Evolutionary conservation across 2,797 vertebrate species (phyloP).

Genomic region (Psittacula derbiana): DNA sequence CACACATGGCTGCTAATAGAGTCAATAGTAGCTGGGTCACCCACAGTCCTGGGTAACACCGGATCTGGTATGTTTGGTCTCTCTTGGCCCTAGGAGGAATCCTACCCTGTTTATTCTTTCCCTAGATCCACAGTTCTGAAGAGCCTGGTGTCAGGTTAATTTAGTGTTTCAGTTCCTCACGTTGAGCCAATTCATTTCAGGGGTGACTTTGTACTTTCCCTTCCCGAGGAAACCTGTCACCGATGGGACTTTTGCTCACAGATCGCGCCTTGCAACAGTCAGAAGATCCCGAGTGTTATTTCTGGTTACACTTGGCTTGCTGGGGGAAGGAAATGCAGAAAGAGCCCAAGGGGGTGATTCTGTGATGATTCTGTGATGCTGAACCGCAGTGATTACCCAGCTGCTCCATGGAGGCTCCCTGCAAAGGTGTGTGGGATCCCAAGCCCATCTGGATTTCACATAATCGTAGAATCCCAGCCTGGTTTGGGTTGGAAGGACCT

Average conservation of each 20-base stretch:
- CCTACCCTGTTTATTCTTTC: background rate
- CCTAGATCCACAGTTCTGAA: background rate
- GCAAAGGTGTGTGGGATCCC: background rate
- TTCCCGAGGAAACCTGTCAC: background rate
- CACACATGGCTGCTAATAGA: conserved; percentile 11
- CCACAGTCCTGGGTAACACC: background rate
- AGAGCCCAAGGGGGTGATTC: background rate
- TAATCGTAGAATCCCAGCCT: background rate
- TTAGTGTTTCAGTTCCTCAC: conserved; percentile 18
- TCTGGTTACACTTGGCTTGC: conserved; percentile 13
- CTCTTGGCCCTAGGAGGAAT: background rate
- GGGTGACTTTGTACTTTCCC: background rate
- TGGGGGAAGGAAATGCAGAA: background rate
- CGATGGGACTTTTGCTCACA: background rate
- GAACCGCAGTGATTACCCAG: background rate
- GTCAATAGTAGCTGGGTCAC: conserved; percentile 13
- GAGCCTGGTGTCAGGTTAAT: background rate
- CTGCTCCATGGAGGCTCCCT: background rate
- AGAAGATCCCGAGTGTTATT: background rate
- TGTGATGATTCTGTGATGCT: background rate
- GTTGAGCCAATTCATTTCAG: background rate
- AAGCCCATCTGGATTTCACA: background rate
- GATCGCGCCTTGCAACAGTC: background rate
- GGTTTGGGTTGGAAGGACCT: background rate
- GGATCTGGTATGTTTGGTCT: background rate